phyloP scores from a whole-genome alignment of 1,140 invertebrate species.

The Holcopasites calliopsidis region DNA sequence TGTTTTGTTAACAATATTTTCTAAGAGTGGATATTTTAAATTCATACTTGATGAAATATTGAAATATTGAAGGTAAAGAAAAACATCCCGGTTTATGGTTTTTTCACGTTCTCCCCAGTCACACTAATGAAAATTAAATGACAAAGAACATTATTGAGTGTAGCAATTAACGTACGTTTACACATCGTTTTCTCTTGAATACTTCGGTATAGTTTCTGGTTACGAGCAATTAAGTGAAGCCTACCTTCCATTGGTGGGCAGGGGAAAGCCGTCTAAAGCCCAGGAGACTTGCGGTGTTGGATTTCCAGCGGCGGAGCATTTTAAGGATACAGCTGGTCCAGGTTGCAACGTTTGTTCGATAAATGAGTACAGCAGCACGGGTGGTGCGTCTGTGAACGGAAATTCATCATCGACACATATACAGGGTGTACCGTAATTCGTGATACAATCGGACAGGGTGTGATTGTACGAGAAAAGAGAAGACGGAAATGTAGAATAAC shows the following conservation, averaged over 20 bases:
- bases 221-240: slow-evolving; percentile 44
- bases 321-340: slow-evolving; percentile 90
- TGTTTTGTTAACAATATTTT: no score
- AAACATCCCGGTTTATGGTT: no score
- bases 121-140: not conserved
- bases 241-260: slow-evolving; percentile 87
- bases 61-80: no score
- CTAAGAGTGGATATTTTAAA: no score
- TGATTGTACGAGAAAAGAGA: no score
- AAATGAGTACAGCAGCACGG: slow-evolving; percentile 89
- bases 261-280: slow-evolving; percentile 88
- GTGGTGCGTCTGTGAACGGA: slow-evolving; percentile 87
- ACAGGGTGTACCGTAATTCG: not conserved
- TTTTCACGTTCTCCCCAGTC: no score
- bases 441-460: no score
- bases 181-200: not conserved
- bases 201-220: not conserved
- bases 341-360: slow-evolving; percentile 91
- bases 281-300: slow-evolving; percentile 91
- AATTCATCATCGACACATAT: not conserved
- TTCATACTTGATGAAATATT: no score
- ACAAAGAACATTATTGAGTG: not conserved
- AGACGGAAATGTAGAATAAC: no score
- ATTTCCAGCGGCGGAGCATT: slow-evolving; percentile 92
- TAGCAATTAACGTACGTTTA: not conserved